Evolutionary conservation across 1,140 invertebrate genomes (phyloP), one percentile per base, ranked within the genome.

Genomic region (Brachionus sp.): DNA sequence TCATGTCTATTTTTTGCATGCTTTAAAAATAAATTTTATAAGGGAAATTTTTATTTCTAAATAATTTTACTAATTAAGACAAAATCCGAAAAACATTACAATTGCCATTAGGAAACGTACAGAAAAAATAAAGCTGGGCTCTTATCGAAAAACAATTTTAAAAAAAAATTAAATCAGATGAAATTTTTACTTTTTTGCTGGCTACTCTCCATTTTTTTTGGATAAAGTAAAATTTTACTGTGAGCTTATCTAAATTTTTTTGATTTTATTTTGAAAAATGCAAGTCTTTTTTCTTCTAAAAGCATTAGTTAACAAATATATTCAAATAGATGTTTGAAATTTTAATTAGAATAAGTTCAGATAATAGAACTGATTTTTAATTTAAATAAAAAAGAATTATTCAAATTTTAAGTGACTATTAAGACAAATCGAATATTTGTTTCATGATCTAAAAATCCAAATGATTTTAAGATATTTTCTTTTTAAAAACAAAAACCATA

Each of bases 1-100:
- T 75, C 70, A 75, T 75, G 19, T 75, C 70, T 25, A 75, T 75
- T 75, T 75, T 75, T 75, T 75, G 70, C 70, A 75, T 75, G 70
- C 70, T 75, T 13, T 12, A 75, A 25, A 75, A 29, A 16, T 13
- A 23, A 46, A 42, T 0, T 3, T 37, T 46, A 10, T 50, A 12
- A 10, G 29, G 9, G 29, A 66, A 10, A 19, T 13, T 46, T 35
- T 3, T 3, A 3, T 10, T 29, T 75, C 25, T 16, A 42, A 42
- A 73, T 23, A 25, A 35, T 23, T 10, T 46, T 75, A 75, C 70
- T 75, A 75, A 39, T 75, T 75, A 10, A 75, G 25, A 16, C 70
- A 75, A 46, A 46, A 75, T 46, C 70, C 70, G 29, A 75, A 75
- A 5, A 46, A 75, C 70, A 75, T 25, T 3, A 75, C 42, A n/a